These are phyloP conservation scores for Torymus texanus DNA, from an alignment of 2,888 invertebrate species.

Conservation along the genomic window DNA sequence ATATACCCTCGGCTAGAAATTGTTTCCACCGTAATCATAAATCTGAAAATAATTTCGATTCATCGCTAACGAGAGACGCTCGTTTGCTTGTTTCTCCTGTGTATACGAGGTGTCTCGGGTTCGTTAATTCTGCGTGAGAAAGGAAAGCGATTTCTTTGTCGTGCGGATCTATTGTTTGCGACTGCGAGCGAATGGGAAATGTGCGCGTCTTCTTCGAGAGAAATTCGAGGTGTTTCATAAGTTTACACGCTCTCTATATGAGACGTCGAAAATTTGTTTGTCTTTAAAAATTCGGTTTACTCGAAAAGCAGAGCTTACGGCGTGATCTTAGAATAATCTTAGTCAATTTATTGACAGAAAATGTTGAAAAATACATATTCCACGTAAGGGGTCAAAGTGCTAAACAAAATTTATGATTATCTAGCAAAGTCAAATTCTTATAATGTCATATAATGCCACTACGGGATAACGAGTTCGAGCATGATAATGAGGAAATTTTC, in stretches of 20 bases:
- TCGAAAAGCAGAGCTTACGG: too few species aligned
- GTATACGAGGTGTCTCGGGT: not conserved
- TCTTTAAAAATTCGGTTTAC: too few species aligned
- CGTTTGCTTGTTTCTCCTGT: slow-evolving; percentile 25
- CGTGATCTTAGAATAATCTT: too few species aligned
- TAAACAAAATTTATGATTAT: too few species aligned
- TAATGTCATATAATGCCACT: too few species aligned
- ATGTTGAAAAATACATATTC: too few species aligned
- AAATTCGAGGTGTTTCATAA: not conserved
- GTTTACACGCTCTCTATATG: not conserved
- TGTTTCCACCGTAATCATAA: not conserved
- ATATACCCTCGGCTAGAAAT: not conserved
- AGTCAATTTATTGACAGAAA: too few species aligned
- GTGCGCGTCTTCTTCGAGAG: not conserved
- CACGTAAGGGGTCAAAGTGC: too few species aligned
- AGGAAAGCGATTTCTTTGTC: slow-evolving; percentile 51
- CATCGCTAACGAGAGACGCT: not conserved
- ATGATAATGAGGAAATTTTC: slow-evolving; percentile 16
- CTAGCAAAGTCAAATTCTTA: too few species aligned
- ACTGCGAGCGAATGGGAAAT: slow-evolving; percentile 31
- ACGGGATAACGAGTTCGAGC: not conserved
- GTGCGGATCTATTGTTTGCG: slow-evolving; percentile 31
- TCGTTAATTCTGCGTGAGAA: slow-evolving; percentile 44
- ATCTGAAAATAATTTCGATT: slow-evolving; percentile 5
- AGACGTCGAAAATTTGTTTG: too few species aligned